Evolutionary conservation across 1,140 invertebrate genomes (phyloP).

Genomic region (Planococcus citri): DNA sequence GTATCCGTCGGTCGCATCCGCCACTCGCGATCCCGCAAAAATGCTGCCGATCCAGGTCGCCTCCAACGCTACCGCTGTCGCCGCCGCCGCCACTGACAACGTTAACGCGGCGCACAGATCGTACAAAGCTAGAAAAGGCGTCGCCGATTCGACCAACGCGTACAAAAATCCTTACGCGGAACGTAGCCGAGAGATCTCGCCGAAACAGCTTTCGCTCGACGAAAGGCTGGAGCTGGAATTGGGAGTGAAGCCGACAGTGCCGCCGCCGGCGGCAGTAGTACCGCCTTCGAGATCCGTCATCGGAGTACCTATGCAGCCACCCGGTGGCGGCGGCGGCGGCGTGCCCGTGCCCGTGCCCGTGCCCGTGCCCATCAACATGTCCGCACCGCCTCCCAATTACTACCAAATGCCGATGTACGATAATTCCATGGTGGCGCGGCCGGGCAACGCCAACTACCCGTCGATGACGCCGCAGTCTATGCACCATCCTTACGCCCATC

Average conservation of each 20-base stretch:
- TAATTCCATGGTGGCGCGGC: no score
- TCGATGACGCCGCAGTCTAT: no score
- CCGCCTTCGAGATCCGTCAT: neutral
- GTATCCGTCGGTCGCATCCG: neutral
- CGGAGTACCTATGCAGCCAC: neutral
- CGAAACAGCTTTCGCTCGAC: neutral
- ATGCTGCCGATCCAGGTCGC: no score
- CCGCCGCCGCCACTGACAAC: neutral
- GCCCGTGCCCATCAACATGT: neutral
- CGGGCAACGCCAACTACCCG: no score
- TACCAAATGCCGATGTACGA: no score
- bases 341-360: neutral
- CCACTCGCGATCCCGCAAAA: neutral
- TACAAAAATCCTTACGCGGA: neutral
- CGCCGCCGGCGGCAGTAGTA: neutral
- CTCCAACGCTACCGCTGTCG: neutral
- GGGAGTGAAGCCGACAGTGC: neutral
- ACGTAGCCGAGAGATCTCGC: neutral
- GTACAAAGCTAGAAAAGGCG: neutral
- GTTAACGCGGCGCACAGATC: neutral
- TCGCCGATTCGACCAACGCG: constrained; percentile 2
- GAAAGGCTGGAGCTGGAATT: neutral
- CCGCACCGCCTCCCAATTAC: no score
- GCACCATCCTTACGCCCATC: no score
- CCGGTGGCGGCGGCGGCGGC: no score